Evolutionary conservation across 2,888 invertebrate genomes (phyloP).

Genomic region (Empis stercorea): DNA sequence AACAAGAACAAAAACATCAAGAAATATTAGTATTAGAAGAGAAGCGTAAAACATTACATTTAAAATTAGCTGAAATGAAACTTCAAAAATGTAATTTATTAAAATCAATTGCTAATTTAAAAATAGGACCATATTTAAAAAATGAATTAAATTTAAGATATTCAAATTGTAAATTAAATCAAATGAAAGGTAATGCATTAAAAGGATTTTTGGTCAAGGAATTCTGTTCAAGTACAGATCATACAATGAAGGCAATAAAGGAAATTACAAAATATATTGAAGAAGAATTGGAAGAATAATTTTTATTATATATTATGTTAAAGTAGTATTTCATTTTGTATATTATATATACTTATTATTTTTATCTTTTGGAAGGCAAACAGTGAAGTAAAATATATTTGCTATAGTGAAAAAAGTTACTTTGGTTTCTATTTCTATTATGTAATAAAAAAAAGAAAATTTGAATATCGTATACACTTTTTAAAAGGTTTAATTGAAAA

Average conservation of each 20-base stretch:
- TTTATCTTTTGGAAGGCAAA: too few relatives aligned
- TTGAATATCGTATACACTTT: too few relatives aligned
- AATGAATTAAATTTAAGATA: conserved; percentile 24
- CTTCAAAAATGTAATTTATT: conserved; percentile 24
- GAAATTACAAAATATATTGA: conserved; percentile 25
- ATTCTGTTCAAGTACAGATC: conserved; percentile 21
- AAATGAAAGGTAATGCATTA: conserved; percentile 24
- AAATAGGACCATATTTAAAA: conserved; percentile 24
- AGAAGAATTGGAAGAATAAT: conserved; percentile 16
- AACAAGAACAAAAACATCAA: conserved; percentile 1
- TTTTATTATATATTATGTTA: too few relatives aligned
- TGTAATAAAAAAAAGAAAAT: too few relatives aligned
- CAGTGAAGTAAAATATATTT: too few relatives aligned
- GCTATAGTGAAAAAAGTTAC: too few relatives aligned
- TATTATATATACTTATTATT: too few relatives aligned
- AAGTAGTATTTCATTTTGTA: too few relatives aligned
- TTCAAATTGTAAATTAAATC: conserved; percentile 22
- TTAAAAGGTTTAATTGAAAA: too few relatives aligned
- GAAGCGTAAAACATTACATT: conserved; percentile 19
- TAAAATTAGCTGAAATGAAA: conserved; percentile 18
- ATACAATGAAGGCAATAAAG: conserved; percentile 26
- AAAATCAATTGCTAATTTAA: conserved; percentile 24
- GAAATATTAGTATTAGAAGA: conserved; percentile 21
- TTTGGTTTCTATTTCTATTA: too few relatives aligned
- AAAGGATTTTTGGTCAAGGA: conserved; percentile 22